phyloP scores from a whole-genome alignment of 2,113 vertebrate genomes.

The Boulengeromyrus knoepffleri region DNA sequence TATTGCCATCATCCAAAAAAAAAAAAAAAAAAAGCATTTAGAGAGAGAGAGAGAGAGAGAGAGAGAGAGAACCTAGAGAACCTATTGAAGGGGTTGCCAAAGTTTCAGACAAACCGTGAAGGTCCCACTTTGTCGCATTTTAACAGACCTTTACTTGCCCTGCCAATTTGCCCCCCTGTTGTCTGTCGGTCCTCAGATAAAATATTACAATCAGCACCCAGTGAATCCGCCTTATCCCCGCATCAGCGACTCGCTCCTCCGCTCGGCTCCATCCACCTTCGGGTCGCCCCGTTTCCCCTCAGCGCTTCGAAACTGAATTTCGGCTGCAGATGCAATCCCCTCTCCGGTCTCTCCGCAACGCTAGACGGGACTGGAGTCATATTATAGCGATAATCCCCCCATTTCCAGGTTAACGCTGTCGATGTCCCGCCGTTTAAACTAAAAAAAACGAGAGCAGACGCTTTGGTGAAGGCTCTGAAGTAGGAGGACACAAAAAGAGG shows the following conservation, averaged over 20 bases:
- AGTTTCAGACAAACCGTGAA: constrained; percentile 10
- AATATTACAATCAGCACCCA: constrained; percentile 26
- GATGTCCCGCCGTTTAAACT: constrained; percentile 5
- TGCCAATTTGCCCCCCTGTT: background rate
- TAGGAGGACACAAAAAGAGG: background rate
- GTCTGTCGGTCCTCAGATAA: constrained; percentile 5
- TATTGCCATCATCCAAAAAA: background rate
- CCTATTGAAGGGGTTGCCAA: background rate
- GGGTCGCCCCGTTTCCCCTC: constrained; percentile 27
- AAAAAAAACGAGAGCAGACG: background rate
- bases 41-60: background rate
- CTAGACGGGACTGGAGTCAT: constrained; percentile 3
- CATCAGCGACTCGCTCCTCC: constrained; percentile 39
- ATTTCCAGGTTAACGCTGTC: constrained; percentile 4
- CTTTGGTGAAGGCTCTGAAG: background rate
- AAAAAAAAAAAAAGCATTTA: background rate
- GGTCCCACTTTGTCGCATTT: background rate
- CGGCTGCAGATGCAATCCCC: constrained; percentile 18
- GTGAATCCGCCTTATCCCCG: constrained; percentile 38
- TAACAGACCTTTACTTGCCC: background rate
- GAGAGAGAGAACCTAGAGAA: too few species aligned
- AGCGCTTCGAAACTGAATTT: constrained; percentile 27
- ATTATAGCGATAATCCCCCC: constrained; percentile 27
- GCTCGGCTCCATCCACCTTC: constrained; percentile 16
- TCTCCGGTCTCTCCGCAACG: constrained; percentile 8